Evolutionary conservation across 2,888 invertebrate species (phyloP), one percentile per base, ranked within the genome.

Genomic region (Netelia inedita): DNA sequence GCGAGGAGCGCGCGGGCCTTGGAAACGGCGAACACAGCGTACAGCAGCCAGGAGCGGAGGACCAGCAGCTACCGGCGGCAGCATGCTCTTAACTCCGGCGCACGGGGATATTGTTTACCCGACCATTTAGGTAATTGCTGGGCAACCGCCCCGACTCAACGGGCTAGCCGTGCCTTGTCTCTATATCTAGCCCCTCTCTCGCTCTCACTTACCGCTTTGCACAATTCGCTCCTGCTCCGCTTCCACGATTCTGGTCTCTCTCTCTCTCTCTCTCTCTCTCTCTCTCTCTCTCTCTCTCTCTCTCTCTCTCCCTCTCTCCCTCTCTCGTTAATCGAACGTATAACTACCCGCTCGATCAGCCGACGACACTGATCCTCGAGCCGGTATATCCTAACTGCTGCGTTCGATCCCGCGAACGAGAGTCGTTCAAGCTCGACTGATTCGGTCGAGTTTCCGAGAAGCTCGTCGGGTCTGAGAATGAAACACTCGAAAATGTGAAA

Each of bases 121-220:
- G 92, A 92, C 93, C 93, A 93, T 93, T 93, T 93, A 93, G 93
- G 92, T 93, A 93, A 93, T 93, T 93, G 93, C 92, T 91, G 92
- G 92, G 91, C 92, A 91, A 92, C 92, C 92, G 89, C 90, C 89
- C 91, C 88, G 90, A 88, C 91, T 89, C 78, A 76, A 74, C 72
- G 69, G 35, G 66, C 80, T 63, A 65, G 57, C 79, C 79, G 66
- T 75, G 82, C 73, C 28, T 69, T 35, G 16, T 65, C 68, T 69
- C 35, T 55, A 63, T 72, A 89, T 88, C 89, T 86, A 87, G 85
- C 87, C 61, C 41, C 55, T 73, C 89, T 89, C 91, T 90, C 89
- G 89, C 59, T 53, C 73, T 10, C 28, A 65, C 69, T 79, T 53
- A 21, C 68, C 43, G 65, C 69, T 79, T 59, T 50, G 28, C 35